Evolutionary conservation across 2,888 invertebrate genomes (phyloP), one percentile per base, ranked within the genome.

Genomic region (Euspilapteryx auroguttella): DNA sequence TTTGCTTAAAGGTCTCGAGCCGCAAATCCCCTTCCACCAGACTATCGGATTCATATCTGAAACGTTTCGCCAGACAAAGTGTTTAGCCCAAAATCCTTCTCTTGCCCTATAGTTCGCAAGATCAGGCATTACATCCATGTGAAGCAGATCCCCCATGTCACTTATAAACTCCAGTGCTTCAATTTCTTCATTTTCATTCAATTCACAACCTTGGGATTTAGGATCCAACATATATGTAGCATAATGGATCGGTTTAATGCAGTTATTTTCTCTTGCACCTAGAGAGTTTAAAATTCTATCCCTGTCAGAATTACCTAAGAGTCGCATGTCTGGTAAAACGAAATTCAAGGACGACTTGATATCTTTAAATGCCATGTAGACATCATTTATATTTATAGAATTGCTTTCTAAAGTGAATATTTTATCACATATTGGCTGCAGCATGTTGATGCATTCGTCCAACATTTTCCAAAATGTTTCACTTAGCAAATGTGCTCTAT

Each of bases 191-290:
- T 34, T 33, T 35, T 36, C 33, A 14, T 37, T 32, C 30, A 36
- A 21, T 34, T 37, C 35, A 31, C 32, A 32, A 20, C 34, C 36
- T 35, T 37, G 39, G n/a, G 33, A 34, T 36, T 13, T 36, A 30
- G 37, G 36, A 35, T 39, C 35, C 23, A 37, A 32, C 17, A 37
- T 22, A 32, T 37, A 36, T 30, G 36, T 35, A 32, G 39, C 36
- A 26, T 24, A 34, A 35, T 37, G 37, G 21, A 35, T 32, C 12
- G 29, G 33, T 29, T 33, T 32, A 12, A 34, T 10, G 12, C 31
- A 35, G 14, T 30, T 34, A 31, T 34, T 25, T 33, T 27, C 8
- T 17, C 12, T 15, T 17, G 8, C 24, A 12, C 13, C 25, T 24
- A 31, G 10, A 8, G 27, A 21, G 21, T 21, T 13, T 8, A 13